Evolutionary conservation across 1,140 invertebrate species (phyloP).

Genomic region (Philotrypesis tridentata): DNA sequence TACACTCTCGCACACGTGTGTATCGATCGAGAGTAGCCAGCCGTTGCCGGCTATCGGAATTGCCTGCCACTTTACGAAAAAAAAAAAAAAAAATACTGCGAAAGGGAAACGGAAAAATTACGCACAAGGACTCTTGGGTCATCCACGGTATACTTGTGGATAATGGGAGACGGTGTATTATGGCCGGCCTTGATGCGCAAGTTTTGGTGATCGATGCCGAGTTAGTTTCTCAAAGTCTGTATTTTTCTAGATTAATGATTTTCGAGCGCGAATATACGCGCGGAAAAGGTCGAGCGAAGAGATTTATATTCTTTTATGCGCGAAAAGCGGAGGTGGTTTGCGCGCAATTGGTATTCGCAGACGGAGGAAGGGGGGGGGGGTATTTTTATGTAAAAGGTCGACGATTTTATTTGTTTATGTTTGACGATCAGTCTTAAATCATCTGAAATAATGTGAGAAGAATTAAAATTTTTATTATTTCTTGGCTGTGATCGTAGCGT

Average conservation of each 20-base stretch:
- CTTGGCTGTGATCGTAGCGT: too few species aligned
- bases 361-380: too few species aligned
- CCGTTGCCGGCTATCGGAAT: slow-evolving; percentile 6
- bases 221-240: too few species aligned
- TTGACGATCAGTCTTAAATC: too few species aligned
- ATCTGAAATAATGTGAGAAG: too few species aligned
- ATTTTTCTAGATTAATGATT: not conserved
- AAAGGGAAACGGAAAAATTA: not conserved
- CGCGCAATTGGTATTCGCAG: too few species aligned
- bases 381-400: too few species aligned
- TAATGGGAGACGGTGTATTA: not conserved
- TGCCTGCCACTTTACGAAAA: slow-evolving; percentile 10
- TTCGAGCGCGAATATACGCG: not conserved
- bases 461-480: too few species aligned
- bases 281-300: not conserved
- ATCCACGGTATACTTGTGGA: not conserved
- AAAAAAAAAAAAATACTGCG: not conserved
- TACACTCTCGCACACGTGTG: not conserved
- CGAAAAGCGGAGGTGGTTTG: not conserved
- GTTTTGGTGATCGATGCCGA: not conserved
- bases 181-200: not conserved
- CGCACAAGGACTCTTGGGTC: not conserved
- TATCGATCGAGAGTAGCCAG: not conserved
- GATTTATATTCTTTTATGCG: not conserved
- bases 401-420: too few species aligned